Percentiles rank a stretch among this genome's conserved stretches.
These are phyloP conservation scores for Isaurus tuberculatus DNA, from an alignment of 92 coral and sea anemone genomes.

Conservation along the genomic window DNA sequence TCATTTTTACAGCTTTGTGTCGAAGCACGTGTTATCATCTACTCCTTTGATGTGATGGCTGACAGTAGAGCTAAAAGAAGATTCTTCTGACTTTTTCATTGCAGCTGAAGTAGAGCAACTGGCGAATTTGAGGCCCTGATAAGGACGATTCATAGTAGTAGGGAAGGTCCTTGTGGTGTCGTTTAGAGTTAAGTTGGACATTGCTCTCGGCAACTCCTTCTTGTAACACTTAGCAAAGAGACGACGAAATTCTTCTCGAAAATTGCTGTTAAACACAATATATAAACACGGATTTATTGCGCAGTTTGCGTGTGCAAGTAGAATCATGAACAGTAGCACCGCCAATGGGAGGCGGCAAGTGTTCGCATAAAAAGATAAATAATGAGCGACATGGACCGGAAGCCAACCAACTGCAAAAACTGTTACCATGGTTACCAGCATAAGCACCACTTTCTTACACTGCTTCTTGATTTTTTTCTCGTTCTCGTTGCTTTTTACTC, in stretches of 20 bases:
- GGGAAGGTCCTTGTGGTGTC: slow-evolving; percentile 26
- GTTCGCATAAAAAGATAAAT: background rate
- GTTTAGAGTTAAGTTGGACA: slow-evolving; percentile 16
- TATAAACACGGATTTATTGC: slow-evolving; percentile 46
- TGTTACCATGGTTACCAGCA: slow-evolving; percentile 42
- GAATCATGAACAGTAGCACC: slow-evolving; percentile 10
- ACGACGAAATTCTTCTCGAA: slow-evolving; percentile 21
- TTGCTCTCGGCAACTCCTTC: slow-evolving; percentile 14
- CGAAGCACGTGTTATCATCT: background rate
- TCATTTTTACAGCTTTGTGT: slow-evolving; percentile 27
- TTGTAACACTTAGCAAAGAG: slow-evolving; percentile 18
- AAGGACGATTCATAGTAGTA: slow-evolving; percentile 7
- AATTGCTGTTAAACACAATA: slow-evolving; percentile 33
- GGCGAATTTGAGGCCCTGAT: slow-evolving; percentile 3
- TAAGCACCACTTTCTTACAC: slow-evolving; percentile 32
- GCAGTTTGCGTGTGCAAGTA: slow-evolving; percentile 32
- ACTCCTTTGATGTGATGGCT: background rate
- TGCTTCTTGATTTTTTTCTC: slow-evolving; percentile 30
- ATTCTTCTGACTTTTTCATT: slow-evolving; percentile 2
- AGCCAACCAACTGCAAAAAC: slow-evolving; percentile 48
- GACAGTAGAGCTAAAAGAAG: too few relatives aligned
- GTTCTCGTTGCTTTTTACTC: slow-evolving; percentile 47
- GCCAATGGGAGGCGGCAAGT: slow-evolving; percentile 1
- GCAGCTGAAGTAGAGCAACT: background rate
- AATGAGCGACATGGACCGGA: slow-evolving; percentile 34